These are phyloP conservation scores for Caenorhabditis tropicalis DNA, from an alignment of 1,140 invertebrate species.

Conservation along the genomic window DNA sequence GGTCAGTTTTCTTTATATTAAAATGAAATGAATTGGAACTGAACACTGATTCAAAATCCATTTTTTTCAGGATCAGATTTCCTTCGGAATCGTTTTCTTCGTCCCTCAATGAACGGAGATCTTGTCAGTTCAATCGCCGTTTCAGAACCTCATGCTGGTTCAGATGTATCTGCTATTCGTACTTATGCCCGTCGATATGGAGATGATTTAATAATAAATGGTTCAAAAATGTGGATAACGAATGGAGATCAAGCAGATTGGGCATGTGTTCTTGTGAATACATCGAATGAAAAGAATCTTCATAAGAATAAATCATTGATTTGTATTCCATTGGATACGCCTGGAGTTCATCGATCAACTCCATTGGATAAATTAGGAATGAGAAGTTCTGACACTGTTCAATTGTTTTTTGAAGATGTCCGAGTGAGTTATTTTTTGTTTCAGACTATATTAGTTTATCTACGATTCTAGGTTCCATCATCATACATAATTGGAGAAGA, in stretches of 20 bases:
- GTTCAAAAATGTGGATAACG: slow-evolving; percentile 77
- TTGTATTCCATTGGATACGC: slow-evolving; percentile 76
- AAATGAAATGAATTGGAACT: too few relatives aligned
- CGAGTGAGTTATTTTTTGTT: slow-evolving; percentile 57
- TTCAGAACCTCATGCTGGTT: slow-evolving; percentile 76
- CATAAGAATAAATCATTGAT: slow-evolving; percentile 77
- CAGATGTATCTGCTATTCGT: slow-evolving; percentile 76
- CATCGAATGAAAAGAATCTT: slow-evolving; percentile 71
- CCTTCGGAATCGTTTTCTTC: slow-evolving; percentile 76
- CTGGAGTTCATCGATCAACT: slow-evolving; percentile 73
- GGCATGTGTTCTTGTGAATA: slow-evolving; percentile 76
- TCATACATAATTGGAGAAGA: slow-evolving; percentile 77
- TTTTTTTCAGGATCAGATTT: slow-evolving; percentile 72
- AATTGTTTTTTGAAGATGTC: slow-evolving; percentile 77
- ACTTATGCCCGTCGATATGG: slow-evolving; percentile 74
- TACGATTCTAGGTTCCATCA: slow-evolving; percentile 73
- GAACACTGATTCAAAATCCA: too few relatives aligned
- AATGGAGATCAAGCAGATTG: slow-evolving; percentile 73
- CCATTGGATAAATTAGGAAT: slow-evolving; percentile 76
- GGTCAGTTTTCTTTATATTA: slow-evolving; percentile 65
- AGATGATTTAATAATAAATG: slow-evolving; percentile 76
- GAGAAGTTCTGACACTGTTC: slow-evolving; percentile 76
- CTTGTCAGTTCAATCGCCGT: slow-evolving; percentile 76
- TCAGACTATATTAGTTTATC: background rate
- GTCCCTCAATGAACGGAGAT: slow-evolving; percentile 76